A percentile compares a stretch with the other conserved stretches of the same genome.
Conservation (phyloP, 64 coral and sea anemone genomes). For the Anthopleura sola region DNA sequence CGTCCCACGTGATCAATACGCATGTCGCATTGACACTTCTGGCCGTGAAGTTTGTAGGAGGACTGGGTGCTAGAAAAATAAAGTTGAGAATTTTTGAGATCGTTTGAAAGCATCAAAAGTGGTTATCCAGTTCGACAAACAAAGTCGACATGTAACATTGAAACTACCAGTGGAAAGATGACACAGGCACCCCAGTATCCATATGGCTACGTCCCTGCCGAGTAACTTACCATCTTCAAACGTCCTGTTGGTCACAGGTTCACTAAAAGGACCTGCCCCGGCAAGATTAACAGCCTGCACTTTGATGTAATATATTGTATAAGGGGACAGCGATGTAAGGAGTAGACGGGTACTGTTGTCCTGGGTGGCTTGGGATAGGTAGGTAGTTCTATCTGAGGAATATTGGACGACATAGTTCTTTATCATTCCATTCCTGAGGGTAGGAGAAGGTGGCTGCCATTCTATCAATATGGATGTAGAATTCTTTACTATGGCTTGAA, state of each 20-base stretch:
- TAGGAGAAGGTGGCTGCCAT: slow-evolving; percentile 45
- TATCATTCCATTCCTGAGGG: slow-evolving; percentile 49
- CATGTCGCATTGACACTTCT: slow-evolving; percentile 32
- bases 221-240: slow-evolving; percentile 58
- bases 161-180: too few relatives aligned
- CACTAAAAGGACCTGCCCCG: slow-evolving; percentile 51
- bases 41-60: slow-evolving; percentile 30
- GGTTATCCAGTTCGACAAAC: too few relatives aligned
- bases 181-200: too few relatives aligned
- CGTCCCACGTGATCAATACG: slow-evolving; percentile 23
- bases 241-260: slow-evolving; percentile 34
- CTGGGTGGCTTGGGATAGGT: slow-evolving; percentile 13
- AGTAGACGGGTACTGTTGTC: slow-evolving; percentile 36
- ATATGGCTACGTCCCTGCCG: too few relatives aligned
- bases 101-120: neutral
- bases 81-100: neutral
- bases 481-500: slow-evolving; percentile 25
- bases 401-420: slow-evolving; percentile 60
- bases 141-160: too few relatives aligned
- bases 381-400: slow-evolving; percentile 6
- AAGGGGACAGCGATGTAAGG: slow-evolving; percentile 33
- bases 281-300: slow-evolving; percentile 39
- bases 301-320: slow-evolving; percentile 61
- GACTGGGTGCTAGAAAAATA: slow-evolving; percentile 30
- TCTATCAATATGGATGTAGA: slow-evolving; percentile 44